phyloP scores from a whole-genome alignment of 2,888 invertebrate species.

The Agriopis leucophaearia region DNA sequence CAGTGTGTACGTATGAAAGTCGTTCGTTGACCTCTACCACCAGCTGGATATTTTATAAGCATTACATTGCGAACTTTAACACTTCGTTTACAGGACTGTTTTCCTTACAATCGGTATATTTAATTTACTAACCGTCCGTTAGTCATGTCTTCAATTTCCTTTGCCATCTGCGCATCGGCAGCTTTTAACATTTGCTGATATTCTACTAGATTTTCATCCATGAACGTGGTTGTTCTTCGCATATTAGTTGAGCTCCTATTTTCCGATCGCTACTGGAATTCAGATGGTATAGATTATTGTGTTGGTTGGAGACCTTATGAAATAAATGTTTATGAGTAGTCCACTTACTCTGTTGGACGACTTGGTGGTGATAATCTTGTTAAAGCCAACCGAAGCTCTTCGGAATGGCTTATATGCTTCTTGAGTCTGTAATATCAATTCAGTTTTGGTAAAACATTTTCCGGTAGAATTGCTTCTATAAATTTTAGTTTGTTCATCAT shows the following conservation, averaged over 20 bases:
- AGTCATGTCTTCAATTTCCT: conserved; percentile 94
- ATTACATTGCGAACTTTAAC: too few species aligned
- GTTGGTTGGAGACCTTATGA: conserved; percentile 35
- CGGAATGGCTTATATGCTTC: conserved; percentile 76
- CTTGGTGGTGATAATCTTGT: conserved; percentile 75
- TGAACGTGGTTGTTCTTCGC: conserved; percentile 88
- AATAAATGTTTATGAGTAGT: conserved; percentile 22
- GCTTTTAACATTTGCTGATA: conserved; percentile 89
- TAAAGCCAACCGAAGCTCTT: conserved; percentile 79
- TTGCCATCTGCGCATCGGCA: conserved; percentile 92
- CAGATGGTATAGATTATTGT: conserved; percentile 52
- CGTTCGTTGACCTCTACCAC: too few species aligned
- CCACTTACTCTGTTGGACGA: conserved; percentile 72
- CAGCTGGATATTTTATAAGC: too few species aligned
- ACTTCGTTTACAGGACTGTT: too few species aligned
- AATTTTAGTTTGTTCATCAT: too few species aligned
- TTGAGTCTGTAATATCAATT: conserved; percentile 61
- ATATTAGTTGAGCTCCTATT: conserved; percentile 68
- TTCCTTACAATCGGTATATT: neutral
- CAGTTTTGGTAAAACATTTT: neutral
- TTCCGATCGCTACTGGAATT: conserved; percentile 84
- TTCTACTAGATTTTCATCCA: conserved; percentile 89
- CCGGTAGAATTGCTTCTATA: too few species aligned
- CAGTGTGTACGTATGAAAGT: too few species aligned
- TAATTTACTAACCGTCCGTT: conserved; percentile 87